Conservation (phyloP, 2,888 invertebrate genomes). For the Lobophora halterata region DNA sequence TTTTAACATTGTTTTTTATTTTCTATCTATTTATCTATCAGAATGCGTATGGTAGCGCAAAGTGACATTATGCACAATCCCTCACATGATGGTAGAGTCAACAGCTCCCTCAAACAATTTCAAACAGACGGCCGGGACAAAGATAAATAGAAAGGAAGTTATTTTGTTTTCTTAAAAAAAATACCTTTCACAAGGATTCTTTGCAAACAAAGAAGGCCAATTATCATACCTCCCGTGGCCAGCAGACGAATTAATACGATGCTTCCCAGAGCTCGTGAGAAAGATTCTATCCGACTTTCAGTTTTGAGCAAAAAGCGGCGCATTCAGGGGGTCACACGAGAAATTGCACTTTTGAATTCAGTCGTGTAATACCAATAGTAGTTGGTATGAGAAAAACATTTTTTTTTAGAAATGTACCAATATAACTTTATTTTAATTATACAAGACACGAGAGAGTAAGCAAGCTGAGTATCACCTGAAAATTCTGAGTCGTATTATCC, state of each 20-base stretch:
- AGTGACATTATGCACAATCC: no score
- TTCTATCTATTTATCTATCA: no score
- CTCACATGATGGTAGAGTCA: no score
- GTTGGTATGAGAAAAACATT: background rate
- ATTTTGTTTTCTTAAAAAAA: background rate
- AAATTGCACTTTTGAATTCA: slow-evolving; percentile 50
- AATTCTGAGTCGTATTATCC: no score
- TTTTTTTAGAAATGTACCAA: background rate
- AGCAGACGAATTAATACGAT: slow-evolving; percentile 40
- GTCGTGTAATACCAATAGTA: no score
- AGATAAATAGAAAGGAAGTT: no score
- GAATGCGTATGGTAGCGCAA: no score
- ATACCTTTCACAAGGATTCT: slow-evolving; percentile 16
- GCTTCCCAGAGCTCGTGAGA: slow-evolving; percentile 74
- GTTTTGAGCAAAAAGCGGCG: slow-evolving; percentile 64
- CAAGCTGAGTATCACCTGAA: no score
- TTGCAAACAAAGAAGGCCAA: slow-evolving; percentile 20
- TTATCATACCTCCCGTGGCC: slow-evolving; percentile 19
- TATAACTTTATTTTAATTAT: slow-evolving; percentile 5
- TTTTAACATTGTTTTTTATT: no score
- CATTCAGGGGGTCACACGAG: slow-evolving; percentile 70
- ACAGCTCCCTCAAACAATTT: no score
- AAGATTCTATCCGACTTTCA: slow-evolving; percentile 74
- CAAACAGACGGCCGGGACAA: no score
- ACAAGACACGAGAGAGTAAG: no score